These are phyloP conservation scores for Phoxinus dragarum DNA, from an alignment of 2,797 vertebrate genomes.

Conservation along the genomic window DNA sequence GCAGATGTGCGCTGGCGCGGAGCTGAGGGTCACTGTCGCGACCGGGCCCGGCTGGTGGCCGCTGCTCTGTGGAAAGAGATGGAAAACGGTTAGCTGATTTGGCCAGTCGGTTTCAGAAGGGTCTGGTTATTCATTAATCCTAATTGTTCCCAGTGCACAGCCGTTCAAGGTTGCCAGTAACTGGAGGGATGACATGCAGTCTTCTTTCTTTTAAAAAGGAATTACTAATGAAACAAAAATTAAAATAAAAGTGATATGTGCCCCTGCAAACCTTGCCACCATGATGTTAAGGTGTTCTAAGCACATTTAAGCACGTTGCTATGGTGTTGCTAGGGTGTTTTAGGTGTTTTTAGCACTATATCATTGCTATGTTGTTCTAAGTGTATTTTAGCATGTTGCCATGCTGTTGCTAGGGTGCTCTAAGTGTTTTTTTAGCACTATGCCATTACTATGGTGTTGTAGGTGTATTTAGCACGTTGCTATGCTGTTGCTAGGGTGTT, in stretches of 20 bases:
- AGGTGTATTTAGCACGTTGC: not conserved
- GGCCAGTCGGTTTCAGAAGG: slow-evolving; percentile 18
- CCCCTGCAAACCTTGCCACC: not conserved
- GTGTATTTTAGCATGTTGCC: not conserved
- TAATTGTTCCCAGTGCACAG: slow-evolving; percentile 38
- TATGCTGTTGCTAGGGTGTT: not conserved
- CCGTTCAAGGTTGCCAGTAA: slow-evolving; percentile 9
- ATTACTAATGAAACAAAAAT: not conserved
- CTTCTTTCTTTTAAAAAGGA: not conserved
- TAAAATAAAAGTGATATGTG: not conserved
- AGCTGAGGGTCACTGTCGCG: slow-evolving; percentile 52
- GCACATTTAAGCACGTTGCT: not conserved
- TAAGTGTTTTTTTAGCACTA: not conserved
- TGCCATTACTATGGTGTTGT: not conserved
- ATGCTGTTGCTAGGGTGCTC: not conserved
- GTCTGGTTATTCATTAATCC: slow-evolving; percentile 56
- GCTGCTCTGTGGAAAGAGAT: slow-evolving; percentile 9
- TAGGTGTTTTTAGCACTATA: not conserved
- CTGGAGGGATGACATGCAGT: not conserved
- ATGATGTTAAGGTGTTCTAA: not conserved
- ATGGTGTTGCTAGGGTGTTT: not conserved
- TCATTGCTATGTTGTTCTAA: not conserved
- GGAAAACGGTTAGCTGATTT: slow-evolving; percentile 34
- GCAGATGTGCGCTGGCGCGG: slow-evolving; percentile 29
- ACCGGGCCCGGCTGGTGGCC: slow-evolving; percentile 36